phyloP scores from a whole-genome alignment of 2,888 invertebrate genomes.

The Tridacna gigas region DNA sequence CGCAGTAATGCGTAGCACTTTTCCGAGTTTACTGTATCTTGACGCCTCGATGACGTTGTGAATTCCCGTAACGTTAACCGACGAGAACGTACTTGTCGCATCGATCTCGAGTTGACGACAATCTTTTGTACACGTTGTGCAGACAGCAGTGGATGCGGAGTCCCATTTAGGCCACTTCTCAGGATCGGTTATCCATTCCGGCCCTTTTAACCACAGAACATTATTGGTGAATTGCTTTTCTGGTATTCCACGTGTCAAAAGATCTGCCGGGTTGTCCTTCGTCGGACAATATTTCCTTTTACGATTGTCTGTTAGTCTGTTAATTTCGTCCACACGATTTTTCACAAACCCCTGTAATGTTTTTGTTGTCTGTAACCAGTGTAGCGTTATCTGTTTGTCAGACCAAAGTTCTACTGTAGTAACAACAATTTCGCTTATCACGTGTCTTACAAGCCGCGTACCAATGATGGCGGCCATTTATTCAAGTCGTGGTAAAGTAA shows the following conservation, averaged over 20 bases:
- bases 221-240: conserved; percentile 10
- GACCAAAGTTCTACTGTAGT: background rate
- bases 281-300: conserved; percentile 35
- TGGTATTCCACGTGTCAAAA: conserved; percentile 25
- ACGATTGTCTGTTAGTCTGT: background rate
- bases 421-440: background rate
- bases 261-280: conserved; percentile 31
- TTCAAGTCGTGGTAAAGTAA: conserved; percentile 46
- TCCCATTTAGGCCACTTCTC: conserved; percentile 28
- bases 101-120: background rate
- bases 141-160: background rate
- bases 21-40: conserved; percentile 9
- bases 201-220: conserved; percentile 9
- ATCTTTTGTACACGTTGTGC: conserved; percentile 3
- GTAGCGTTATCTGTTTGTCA: conserved; percentile 34
- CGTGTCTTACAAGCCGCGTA: conserved; percentile 11
- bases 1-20: conserved; percentile 29
- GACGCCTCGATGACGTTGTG: conserved; percentile 16
- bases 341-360: conserved; percentile 12
- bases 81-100: background rate
- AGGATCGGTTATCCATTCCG: conserved; percentile 14
- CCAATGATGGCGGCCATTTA: conserved; percentile 32
- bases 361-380: conserved; percentile 19
- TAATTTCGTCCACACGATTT: conserved; percentile 27
- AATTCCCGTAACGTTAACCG: background rate